These are phyloP conservation scores for Neofelis nebulosa DNA, from an alignment of 2,113 vertebrate genomes.

Conservation along the genomic window DNA sequence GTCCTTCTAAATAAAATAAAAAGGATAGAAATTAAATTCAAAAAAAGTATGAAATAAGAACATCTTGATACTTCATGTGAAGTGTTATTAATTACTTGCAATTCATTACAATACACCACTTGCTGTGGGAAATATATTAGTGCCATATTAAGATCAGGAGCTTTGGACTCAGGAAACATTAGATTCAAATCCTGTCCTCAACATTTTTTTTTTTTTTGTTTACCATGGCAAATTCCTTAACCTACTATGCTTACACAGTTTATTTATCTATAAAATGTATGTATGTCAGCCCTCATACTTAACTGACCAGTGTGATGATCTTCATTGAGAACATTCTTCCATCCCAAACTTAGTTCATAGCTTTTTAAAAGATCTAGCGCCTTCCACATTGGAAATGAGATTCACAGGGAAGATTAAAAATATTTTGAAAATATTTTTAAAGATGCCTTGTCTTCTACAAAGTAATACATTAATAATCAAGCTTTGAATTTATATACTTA, in stretches of 20 bases:
- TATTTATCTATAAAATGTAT: not conserved
- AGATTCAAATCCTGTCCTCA: not conserved
- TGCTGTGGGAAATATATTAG: not conserved
- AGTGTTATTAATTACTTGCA: not conserved
- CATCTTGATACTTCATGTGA: not conserved
- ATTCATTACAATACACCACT: not conserved
- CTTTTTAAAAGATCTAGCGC: not conserved
- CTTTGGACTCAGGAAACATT: not conserved
- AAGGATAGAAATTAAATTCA: not conserved
- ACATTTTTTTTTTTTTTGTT: not conserved
- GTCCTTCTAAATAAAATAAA: not conserved
- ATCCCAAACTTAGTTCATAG: not conserved
- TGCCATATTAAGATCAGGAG: not conserved
- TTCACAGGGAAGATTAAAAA: not conserved
- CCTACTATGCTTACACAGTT: not conserved
- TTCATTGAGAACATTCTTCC: not conserved
- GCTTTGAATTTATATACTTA: not conserved
- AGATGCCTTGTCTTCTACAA: not conserved
- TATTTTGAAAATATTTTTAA: slow-evolving; percentile 1
- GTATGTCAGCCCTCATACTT: not conserved
- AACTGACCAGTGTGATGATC: not conserved
- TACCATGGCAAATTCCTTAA: not conserved
- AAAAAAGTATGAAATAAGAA: not conserved
- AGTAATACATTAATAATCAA: not conserved
- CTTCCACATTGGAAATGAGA: not conserved